Conservation (phyloP, 1,140 invertebrate species). For the Drosophila santomea region DNA sequence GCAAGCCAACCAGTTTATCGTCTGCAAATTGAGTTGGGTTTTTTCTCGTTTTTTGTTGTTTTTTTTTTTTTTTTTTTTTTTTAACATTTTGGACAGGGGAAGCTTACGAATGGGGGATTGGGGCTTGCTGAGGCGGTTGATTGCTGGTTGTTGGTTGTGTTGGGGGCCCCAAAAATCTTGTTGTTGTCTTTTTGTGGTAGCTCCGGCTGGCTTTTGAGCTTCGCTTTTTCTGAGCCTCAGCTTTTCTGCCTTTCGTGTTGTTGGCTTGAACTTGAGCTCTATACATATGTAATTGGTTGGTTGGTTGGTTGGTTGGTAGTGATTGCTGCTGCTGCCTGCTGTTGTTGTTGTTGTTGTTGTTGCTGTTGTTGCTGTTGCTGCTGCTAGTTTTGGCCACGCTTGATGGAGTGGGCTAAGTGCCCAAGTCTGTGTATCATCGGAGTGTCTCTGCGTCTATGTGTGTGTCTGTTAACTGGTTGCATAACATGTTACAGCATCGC, state of each 20-base stretch:
- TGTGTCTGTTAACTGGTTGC: constrained; percentile 64
- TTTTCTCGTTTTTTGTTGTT: background rate
- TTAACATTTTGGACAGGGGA: constrained; percentile 4
- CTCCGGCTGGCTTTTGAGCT: constrained; percentile 18
- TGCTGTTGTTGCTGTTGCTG: constrained; percentile 11
- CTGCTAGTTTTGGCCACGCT: constrained; percentile 45
- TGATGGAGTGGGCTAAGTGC: constrained; percentile 45
- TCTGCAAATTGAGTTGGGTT: constrained; percentile 21
- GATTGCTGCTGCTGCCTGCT: constrained; percentile 4
- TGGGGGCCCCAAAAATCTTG: constrained; percentile 11
- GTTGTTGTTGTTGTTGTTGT: constrained; percentile 1
- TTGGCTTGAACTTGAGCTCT: constrained; percentile 85
- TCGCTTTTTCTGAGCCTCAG: constrained; percentile 25
- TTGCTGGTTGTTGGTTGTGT: background rate
- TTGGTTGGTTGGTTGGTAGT: background rate
- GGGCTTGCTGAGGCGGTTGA: constrained; percentile 14
- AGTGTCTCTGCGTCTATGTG: constrained; percentile 23
- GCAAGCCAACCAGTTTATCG: constrained; percentile 46
- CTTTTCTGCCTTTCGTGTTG: constrained; percentile 43
- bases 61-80: too few relatives aligned
- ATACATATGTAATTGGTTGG: constrained; percentile 82
- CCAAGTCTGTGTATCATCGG: constrained; percentile 10
- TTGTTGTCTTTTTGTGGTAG: constrained; percentile 29
- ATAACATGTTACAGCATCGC: constrained; percentile 83
- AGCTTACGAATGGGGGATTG: background rate